Percentiles rank a stretch among this genome's conserved stretches.
Conservation (phyloP, 2,797 vertebrate species). For the Parauchenoglanis punctatus region DNA sequence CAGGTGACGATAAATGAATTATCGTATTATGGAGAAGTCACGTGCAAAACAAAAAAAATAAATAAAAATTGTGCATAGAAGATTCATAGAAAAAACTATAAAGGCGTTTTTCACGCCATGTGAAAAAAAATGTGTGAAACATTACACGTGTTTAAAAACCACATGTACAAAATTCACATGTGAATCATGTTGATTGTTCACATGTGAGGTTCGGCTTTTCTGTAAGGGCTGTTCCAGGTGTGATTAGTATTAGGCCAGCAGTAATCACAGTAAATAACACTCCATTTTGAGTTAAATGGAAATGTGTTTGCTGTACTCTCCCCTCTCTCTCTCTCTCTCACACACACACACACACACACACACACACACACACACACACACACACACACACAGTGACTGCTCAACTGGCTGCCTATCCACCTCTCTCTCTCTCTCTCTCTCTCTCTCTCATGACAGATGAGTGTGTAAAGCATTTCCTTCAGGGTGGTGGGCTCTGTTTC, state of each 20-base stretch:
- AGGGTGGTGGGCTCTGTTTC: conserved; percentile 64
- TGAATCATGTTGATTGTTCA: background rate
- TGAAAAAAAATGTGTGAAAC: background rate
- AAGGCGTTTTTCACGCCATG: too few species aligned
- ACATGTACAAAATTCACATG: background rate
- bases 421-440: conserved; percentile 19
- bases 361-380: conserved; percentile 37
- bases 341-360: conserved; percentile 33
- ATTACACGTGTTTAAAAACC: background rate
- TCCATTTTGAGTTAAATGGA: conserved; percentile 1
- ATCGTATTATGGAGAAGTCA: background rate
- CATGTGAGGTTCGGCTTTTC: background rate
- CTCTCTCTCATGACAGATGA: conserved; percentile 65
- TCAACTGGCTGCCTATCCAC: conserved; percentile 39
- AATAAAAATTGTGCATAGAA: background rate
- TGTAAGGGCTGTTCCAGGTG: background rate
- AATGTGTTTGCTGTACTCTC: conserved; percentile 64
- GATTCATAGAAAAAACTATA: too few species aligned
- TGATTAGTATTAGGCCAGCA: background rate
- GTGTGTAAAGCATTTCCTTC: conserved; percentile 69
- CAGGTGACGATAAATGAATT: background rate
- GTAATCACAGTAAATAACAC: conserved; percentile 1
- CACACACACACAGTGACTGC: conserved; percentile 35
- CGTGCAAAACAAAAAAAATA: background rate
- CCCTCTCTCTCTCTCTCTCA: too few species aligned